Base-by-base conservation (phyloP, 92 coral and sea anemone genomes). In the Epizoanthus stellaris region DNA sequence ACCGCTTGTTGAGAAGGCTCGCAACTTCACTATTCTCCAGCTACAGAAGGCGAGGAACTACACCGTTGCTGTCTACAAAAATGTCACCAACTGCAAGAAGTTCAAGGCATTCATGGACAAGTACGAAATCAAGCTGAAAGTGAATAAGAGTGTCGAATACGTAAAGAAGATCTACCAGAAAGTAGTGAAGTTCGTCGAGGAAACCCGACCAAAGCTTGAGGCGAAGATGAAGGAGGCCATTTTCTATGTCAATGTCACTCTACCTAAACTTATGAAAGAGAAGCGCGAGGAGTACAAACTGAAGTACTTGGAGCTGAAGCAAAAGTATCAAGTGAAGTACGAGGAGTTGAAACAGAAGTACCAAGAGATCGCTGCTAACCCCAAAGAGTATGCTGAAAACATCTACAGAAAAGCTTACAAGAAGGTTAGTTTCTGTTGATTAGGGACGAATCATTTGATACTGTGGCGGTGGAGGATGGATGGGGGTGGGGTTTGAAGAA, bases 221-320 rank as follows among this genome's bases (percentile, higher is more conserved):
- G 92, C 92, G 59, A 90, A 88, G 56, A 70, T 92, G 47, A 90
- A 80, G 65, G 87, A 92, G 66, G 71, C 89, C 42, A 60, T 92
- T 61, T 76, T 40, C 82, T 94, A 89, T 83, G 52, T 94, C 70
- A 94, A 94, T 76, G 93, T 85, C 12, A 92, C 93, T 1, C 98
- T 94, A 40, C 95, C 94, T 36, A 85, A 74, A 34, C 62, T 79
- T 82, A 60, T 94, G 70, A 88, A 82, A 77, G 86, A 87, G 82
- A 91, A 87, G 72, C 80, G 58, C 38, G 87, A 72, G 3, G 34
- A 30, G 34, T 30, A 30, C 34, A 30, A 30, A 1, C 34, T 0
- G 25, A 58, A 63, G 42, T 62, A 42, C 71, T 21, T 40, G 60
- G 71, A 77, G 43, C 13, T 77, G 40, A 77, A 77, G 21, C 54